A percentile compares a stretch with the other conserved stretches of the same genome.
Evolutionary conservation across 2,797 vertebrate genomes (phyloP).

Genomic region (Thaleichthys pacificus): DNA sequence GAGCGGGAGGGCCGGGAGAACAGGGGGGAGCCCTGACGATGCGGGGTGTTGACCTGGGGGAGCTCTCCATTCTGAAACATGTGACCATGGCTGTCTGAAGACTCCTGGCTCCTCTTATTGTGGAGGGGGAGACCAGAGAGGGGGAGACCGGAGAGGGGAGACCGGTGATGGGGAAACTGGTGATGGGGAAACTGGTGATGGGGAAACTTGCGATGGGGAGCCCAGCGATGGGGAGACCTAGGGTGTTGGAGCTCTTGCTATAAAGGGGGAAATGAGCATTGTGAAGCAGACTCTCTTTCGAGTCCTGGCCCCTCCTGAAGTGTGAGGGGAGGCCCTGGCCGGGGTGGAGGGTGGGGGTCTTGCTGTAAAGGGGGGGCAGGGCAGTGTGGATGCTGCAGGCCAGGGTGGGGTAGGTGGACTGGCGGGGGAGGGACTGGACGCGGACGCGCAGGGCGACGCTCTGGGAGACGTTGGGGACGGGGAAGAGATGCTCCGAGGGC

Average conservation of each 20-base stretch:
- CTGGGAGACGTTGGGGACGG: slow-evolving; percentile 93
- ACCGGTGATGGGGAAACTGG: slow-evolving; percentile 66
- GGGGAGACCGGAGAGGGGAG: slow-evolving; percentile 44
- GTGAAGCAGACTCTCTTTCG: slow-evolving; percentile 63
- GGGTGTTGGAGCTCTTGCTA: slow-evolving; percentile 63
- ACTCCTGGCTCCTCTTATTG: slow-evolving; percentile 64
- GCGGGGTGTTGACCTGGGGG: slow-evolving; percentile 65
- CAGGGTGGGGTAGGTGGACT: slow-evolving; percentile 91
- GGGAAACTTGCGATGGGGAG: slow-evolving; percentile 68
- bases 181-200: slow-evolving; percentile 64
- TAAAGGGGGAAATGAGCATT: slow-evolving; percentile 54
- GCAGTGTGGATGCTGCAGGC: slow-evolving; percentile 94
- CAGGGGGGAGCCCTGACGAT: slow-evolving; percentile 72
- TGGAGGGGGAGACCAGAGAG: slow-evolving; percentile 51
- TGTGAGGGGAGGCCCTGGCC: slow-evolving; percentile 76
- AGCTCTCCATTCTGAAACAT: slow-evolving; percentile 68
- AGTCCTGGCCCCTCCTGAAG: slow-evolving; percentile 78
- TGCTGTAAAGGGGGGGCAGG: slow-evolving; percentile 71
- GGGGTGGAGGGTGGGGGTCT: slow-evolving; percentile 64
- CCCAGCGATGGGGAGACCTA: slow-evolving; percentile 59
- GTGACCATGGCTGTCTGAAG: slow-evolving; percentile 49
- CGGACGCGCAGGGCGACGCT: slow-evolving; percentile 94
- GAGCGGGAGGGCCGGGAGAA: slow-evolving; percentile 72
- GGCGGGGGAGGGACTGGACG: slow-evolving; percentile 95
- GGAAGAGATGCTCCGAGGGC: slow-evolving; percentile 94